Percentiles rank a stretch among this genome's conserved stretches.
Conservation (phyloP, 2,113 vertebrate species). For the Pipa parva region DNA sequence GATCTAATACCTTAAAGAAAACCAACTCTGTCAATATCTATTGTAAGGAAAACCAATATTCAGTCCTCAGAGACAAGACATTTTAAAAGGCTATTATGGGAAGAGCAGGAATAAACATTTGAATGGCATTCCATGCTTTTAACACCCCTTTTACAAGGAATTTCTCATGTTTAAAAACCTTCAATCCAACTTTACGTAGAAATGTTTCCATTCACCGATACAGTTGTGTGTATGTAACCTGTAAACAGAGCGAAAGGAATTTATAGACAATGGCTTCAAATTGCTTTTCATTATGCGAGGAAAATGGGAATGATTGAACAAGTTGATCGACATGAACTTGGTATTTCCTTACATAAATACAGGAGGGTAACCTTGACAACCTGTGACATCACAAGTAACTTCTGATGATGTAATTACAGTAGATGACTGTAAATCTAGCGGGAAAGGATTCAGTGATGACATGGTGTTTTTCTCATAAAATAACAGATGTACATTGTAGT, state of each 20-base stretch:
- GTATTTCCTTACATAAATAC: no score
- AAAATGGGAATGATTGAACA: no score
- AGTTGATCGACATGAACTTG: no score
- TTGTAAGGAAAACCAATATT: not conserved
- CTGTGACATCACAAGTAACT: no score
- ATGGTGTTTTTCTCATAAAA: no score
- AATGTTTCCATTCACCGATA: not conserved
- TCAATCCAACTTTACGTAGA: not conserved
- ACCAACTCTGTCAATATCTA: not conserved
- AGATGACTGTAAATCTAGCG: no score
- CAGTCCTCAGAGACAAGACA: not conserved
- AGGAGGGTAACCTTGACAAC: not conserved
- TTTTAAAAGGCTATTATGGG: not conserved
- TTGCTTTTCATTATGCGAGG: no score
- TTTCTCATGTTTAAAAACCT: conserved; percentile 15
- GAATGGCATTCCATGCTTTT: conserved; percentile 3
- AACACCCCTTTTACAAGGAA: conserved; percentile 15
- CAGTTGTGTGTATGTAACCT: not conserved
- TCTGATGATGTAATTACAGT: no score
- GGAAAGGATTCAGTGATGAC: no score
- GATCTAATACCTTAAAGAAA: not conserved
- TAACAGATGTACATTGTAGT: no score
- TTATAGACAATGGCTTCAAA: no score
- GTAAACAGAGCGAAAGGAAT: not conserved
- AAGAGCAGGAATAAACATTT: not conserved